Percentiles rank a stretch among this genome's conserved stretches.
Evolutionary conservation across 2,888 invertebrate species (phyloP).

Genomic region (Pteria penguin): DNA sequence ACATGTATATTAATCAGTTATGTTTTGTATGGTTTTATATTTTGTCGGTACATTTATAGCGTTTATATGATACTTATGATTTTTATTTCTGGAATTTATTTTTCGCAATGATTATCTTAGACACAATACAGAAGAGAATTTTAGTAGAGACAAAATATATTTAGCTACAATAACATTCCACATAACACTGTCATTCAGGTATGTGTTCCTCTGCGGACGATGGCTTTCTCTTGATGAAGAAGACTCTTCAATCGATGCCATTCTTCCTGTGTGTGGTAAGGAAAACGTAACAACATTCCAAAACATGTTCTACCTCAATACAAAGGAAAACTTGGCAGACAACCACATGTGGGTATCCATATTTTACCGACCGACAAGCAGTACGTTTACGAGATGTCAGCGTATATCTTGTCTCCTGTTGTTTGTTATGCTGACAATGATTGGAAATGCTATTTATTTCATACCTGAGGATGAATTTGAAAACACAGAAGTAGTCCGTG

Average conservation of each 20-base stretch:
- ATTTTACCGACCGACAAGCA: conserved; percentile 56
- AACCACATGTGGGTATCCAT: conserved; percentile 64
- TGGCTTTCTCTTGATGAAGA: conserved; percentile 57
- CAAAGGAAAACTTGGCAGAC: conserved; percentile 57
- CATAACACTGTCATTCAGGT: too few species aligned
- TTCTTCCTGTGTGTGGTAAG: conserved; percentile 54
- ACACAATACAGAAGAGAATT: too few species aligned
- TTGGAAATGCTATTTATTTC: conserved; percentile 62
- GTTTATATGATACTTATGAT: too few species aligned
- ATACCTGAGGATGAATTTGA: conserved; percentile 49
- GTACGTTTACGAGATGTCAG: conserved; percentile 58
- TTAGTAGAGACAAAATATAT: too few species aligned
- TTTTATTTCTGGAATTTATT: too few species aligned
- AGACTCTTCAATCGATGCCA: conserved; percentile 52
- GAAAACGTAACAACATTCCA: conserved; percentile 57
- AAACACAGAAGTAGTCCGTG: conserved; percentile 46
- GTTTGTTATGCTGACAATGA: conserved; percentile 61
- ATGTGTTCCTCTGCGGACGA: conserved; percentile 53
- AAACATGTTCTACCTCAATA: conserved; percentile 57
- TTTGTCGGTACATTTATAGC: too few species aligned
- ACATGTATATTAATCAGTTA: too few species aligned
- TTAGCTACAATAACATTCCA: too few species aligned
- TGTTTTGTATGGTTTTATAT: too few species aligned
- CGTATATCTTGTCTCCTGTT: conserved; percentile 54
- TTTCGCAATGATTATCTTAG: too few species aligned